Evolutionary conservation across 1,140 invertebrate genomes (phyloP), one percentile per base, ranked within the genome.

Genomic region (Drosophila kohkoa): DNA sequence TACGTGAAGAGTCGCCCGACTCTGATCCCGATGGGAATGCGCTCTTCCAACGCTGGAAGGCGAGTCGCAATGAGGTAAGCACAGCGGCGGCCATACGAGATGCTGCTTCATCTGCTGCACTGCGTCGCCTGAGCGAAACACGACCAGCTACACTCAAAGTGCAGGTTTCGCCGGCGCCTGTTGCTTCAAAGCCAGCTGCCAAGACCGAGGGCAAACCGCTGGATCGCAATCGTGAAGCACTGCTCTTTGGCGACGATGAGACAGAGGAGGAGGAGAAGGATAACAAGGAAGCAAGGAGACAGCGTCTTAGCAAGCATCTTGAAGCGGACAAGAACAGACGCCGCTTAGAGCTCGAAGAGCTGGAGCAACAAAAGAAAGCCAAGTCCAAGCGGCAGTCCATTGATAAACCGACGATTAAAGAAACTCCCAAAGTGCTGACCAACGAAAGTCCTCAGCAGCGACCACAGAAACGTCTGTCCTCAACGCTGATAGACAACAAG

Each of bases 1-100:
- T 97, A 7, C 95, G 95, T 80, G 92, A 93, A 28, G 92, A 93
- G 45, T 94, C 94, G 1, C 94, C 94, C 1, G 94, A 92, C 25
- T 91, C 91, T 1, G 92, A 92, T 8, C 58, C 64, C 1, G 89
- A 92, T 43, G 59, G n/a, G 54, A 76, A n/a, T 1, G 48, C 71
- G 1, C 67, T 92, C 1, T 92, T 92, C 54, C 76, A 77, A 51
- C 74, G 89, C 13, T 92, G 92, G 92, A 92, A 92, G 60, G 76
- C 3, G 6, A 73, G n/a, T 5, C 48, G 54, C 48, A 51, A 46
- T 5, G 55, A 46, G 6, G 13, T 38, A 0, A 76, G 58, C 30
- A 67, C 81, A 25, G 81, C 85, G 1, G 85, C 82, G 11, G 77
- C 89, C 8, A 91, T 91, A 49, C 48, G 83, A 13, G 76, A 86